Evolutionary conservation across 92 coral and sea anemone genomes (phyloP).

Genomic region (Palythoa grandiflora): DNA sequence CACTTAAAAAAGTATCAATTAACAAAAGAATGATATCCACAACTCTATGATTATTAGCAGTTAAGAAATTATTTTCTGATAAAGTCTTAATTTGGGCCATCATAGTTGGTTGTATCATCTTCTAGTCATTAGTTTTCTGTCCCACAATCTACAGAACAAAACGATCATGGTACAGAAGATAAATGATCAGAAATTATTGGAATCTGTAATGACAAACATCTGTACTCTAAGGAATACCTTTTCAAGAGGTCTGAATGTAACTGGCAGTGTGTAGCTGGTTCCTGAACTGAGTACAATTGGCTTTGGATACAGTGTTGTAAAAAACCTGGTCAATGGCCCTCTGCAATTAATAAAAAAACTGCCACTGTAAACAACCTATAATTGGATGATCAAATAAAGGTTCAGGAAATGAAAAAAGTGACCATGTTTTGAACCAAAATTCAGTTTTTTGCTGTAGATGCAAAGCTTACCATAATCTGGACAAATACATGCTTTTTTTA

Average conservation of each 20-base stretch:
- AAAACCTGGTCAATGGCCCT: conserved; percentile 95
- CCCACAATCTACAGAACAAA: too few relatives aligned
- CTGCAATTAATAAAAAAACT: conserved; percentile 45
- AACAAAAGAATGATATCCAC: too few relatives aligned
- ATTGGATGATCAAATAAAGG: neutral
- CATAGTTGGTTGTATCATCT: too few relatives aligned
- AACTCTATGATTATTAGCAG: too few relatives aligned
- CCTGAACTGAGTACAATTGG: conserved; percentile 97
- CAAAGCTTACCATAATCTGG: too few relatives aligned
- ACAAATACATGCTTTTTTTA: neutral
- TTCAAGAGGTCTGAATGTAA: conserved; percentile 97
- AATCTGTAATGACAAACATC: neutral
- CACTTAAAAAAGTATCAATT: too few relatives aligned
- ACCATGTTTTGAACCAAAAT: too few relatives aligned
- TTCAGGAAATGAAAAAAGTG: too few relatives aligned
- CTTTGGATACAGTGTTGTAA: conserved; percentile 96
- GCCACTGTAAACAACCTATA: neutral
- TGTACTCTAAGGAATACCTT: conserved; percentile 63
- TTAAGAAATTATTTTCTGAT: neutral
- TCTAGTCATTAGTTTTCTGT: too few relatives aligned
- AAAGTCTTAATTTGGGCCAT: too few relatives aligned
- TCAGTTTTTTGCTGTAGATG: too few relatives aligned
- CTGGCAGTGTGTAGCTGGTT: conserved; percentile 93
- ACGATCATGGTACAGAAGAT: too few relatives aligned
- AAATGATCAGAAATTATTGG: neutral